Evolutionary conservation across 1,140 invertebrate species (phyloP), one percentile per base, ranked within the genome.

Genomic region (Drosophila elegans): DNA sequence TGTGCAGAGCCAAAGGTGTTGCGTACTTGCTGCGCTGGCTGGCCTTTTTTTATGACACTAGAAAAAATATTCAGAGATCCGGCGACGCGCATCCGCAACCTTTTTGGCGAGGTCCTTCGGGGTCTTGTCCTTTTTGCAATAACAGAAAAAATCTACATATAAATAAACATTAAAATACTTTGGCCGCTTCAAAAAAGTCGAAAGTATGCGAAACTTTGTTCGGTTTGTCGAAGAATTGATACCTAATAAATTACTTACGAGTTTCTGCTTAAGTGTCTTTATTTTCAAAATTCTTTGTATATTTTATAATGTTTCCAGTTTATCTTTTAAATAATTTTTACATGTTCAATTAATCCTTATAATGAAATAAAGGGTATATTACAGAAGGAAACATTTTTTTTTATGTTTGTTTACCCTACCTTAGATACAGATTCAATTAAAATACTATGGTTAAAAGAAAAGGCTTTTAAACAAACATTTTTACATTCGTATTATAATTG

Each of bases 151-250:
- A 89, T 89, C 76, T 88, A 89, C 80, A 88, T 84, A 88, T 88
- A 88, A 88, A 89, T 88, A 88, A 89, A 89, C 77, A 89, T 80
- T 80, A 83, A 88, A 80, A 80, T 83, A 83, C 80, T 69, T 85
- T 45, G 48, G 48, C 54, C 53, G 53, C 29, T 45, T 29, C 57
- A 44, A 38, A 67, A 66, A 51, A 82, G 49, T 63, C 13, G 10
- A 4, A 39, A 53, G 16, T 45, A 6, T 3, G 32, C 16, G 9
- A n/a, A 36, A 5, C 10, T 66, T 41, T 10, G 11, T 38, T 13
- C 16, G 2, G 21, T 13, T 12, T 9, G 3, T 9, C 12, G 27
- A 41, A 39, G 4, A 12, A 34, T 13, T 11, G 7, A 46, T 67
- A 39, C 61, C 38, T 29, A 12, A 36, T 51, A 13, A 21, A 0